These are phyloP conservation scores for Rhynchonycteris naso DNA, from an alignment of 2,797 vertebrate genomes.

Conservation along the genomic window DNA sequence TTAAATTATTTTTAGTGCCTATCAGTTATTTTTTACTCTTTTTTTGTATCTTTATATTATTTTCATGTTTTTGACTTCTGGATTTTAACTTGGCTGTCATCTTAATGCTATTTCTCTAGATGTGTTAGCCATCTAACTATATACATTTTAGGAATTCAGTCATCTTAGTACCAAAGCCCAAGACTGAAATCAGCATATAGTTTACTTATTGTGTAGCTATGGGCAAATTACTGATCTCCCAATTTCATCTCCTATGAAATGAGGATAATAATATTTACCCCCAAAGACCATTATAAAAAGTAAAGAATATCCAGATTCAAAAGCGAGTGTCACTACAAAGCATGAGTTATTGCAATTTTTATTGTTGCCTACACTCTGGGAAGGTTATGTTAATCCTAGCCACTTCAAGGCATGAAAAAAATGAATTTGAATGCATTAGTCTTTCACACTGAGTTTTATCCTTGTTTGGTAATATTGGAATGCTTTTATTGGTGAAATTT, in stretches of 20 bases:
- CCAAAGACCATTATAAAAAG: constrained; percentile 71
- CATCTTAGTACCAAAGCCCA: neutral
- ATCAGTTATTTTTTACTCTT: neutral
- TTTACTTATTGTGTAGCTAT: constrained; percentile 57
- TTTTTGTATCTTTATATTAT: neutral
- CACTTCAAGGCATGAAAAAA: constrained; percentile 63
- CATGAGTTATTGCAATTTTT: constrained; percentile 71
- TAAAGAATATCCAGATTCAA: constrained; percentile 73
- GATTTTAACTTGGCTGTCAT: constrained; percentile 12
- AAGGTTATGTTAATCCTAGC: constrained; percentile 69
- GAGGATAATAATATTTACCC: constrained; percentile 72
- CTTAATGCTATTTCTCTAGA: neutral
- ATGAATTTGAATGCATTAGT: constrained; percentile 71
- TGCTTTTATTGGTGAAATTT: constrained; percentile 68
- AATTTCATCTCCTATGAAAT: constrained; percentile 70
- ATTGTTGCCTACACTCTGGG: constrained; percentile 62
- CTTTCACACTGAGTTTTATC: constrained; percentile 68
- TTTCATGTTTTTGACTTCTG: neutral
- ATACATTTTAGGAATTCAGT: neutral
- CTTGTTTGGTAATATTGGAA: constrained; percentile 67
- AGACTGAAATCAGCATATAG: constrained; percentile 29
- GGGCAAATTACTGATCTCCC: constrained; percentile 70
- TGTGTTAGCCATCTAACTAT: neutral
- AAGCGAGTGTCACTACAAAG: constrained; percentile 66
- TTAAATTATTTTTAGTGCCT: neutral